Base-by-base conservation (phyloP, 2,888 invertebrate species). In the Lymantria monacha region DNA sequence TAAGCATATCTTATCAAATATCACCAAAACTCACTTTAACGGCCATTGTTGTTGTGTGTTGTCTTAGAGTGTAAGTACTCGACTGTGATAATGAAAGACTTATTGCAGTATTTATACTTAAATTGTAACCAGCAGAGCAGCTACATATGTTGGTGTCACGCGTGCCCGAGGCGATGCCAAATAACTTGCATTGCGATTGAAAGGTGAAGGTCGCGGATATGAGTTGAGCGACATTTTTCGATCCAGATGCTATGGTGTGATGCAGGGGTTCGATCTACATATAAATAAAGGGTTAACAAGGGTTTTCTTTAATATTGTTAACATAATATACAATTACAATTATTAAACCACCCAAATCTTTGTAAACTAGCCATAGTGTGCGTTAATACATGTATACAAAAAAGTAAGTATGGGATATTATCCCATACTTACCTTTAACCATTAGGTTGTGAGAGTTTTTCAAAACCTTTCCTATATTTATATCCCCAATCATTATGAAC, bases 201-300 rank as follows among this genome's bases (percentile, higher is more conserved):
- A 53, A 59, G 58, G 44, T 63, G 53, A 65, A 65, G 67, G 65
- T 11, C 14, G 44, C 22, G 36, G 45, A 41, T 36, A 41, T 36
- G 40, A 45, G 45, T 48, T 15, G 15, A 42, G 2, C 1, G 15
- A 42, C 10, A 15, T 42, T 5, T 15, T 42, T 42, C 38, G 13
- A 38, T n/a, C 38, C 11, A 38, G 12, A 8, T 9, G n/a, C n/a
- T 13, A 38, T 22, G n/a, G n/a, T n/a, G n/a, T n/a, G n/a, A n/a
- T n/a, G n/a, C n/a, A n/a, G n/a, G n/a, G n/a, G n/a, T n/a, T n/a
- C n/a, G n/a, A n/a, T n/a, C n/a, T n/a, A n/a, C n/a, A n/a, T n/a
- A n/a, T n/a, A n/a, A n/a, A n/a, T n/a, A n/a, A n/a, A n/a, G n/a
- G n/a, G n/a, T n/a, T n/a, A n/a, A n/a, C n/a, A n/a, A n/a, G n/a